Conservation (phyloP, 2,113 vertebrate genomes). For the Seriola dumerili region DNA sequence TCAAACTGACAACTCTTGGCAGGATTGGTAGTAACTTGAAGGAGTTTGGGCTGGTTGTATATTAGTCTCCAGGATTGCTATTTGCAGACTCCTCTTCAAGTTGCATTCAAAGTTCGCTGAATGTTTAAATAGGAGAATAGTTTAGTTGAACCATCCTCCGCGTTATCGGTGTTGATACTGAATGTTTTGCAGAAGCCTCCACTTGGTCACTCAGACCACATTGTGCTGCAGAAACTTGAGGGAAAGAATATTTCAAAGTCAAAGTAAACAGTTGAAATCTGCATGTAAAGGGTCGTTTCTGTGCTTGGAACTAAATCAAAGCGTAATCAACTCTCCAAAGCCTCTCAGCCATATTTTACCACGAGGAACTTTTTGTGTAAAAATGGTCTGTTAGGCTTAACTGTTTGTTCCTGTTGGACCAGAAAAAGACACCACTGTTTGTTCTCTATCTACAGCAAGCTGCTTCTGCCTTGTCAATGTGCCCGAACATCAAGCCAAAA, state of each 20-base stretch:
- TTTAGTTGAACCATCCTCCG: not conserved
- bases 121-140: not conserved
- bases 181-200: not conserved
- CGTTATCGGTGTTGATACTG: not conserved
- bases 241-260: slow-evolving; percentile 17
- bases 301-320: slow-evolving; percentile 72
- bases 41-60: slow-evolving; percentile 11
- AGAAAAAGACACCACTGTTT: slow-evolving; percentile 35
- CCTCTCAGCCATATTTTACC: slow-evolving; percentile 32
- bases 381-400: slow-evolving; percentile 24
- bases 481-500: slow-evolving; percentile 46
- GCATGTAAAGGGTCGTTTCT: slow-evolving; percentile 24
- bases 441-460: slow-evolving; percentile 1
- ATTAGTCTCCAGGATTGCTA: slow-evolving; percentile 18
- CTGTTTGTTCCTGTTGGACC: slow-evolving; percentile 44
- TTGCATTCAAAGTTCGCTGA: not conserved
- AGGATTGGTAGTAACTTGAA: slow-evolving; percentile 29
- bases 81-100: not conserved
- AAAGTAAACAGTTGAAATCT: slow-evolving; percentile 27
- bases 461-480: slow-evolving; percentile 52
- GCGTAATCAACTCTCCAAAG: slow-evolving; percentile 48
- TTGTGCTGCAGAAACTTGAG: not conserved
- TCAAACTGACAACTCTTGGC: slow-evolving; percentile 44
- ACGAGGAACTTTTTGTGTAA: slow-evolving; percentile 24
- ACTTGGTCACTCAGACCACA: not conserved